These are phyloP conservation scores for Procavia capensis DNA, from an alignment of 2,113 vertebrate genomes.

Conservation along the genomic window DNA sequence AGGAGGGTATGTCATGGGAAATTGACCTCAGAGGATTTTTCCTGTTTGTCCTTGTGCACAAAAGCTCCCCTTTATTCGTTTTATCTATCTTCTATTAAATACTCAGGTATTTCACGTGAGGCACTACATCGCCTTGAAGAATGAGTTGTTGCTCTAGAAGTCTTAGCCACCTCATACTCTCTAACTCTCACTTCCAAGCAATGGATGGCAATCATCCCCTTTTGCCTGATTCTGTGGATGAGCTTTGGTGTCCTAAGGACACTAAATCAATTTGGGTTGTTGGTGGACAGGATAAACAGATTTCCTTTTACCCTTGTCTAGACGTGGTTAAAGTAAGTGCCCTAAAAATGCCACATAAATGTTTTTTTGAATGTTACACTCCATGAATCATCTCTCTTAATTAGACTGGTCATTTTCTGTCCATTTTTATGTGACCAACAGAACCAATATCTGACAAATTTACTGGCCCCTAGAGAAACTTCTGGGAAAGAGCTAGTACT, in stretches of 20 bases:
- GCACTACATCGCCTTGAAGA: background rate
- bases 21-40: background rate
- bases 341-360: conserved; percentile 67
- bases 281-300: conserved; percentile 45
- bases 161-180: background rate
- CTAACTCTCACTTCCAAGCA: no score
- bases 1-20: background rate
- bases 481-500: conserved; percentile 41
- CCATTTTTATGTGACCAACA: conserved; percentile 59
- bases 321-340: conserved; percentile 56
- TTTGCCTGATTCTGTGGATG: background rate
- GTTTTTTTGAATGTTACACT: conserved; percentile 55
- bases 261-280: background rate
- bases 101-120: background rate
- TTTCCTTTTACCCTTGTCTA: conserved; percentile 71
- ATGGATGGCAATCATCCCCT: background rate
- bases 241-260: background rate
- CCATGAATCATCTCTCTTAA: conserved; percentile 63
- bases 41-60: background rate
- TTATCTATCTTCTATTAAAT: background rate
- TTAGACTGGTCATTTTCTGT: conserved; percentile 52
- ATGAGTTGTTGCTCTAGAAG: background rate
- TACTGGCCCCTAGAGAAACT: conserved; percentile 41
- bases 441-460: conserved; percentile 62
- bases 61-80: background rate